These are phyloP conservation scores for Microctenopoma lineatum DNA, from an alignment of 2,797 vertebrate genomes.

Conservation along the genomic window DNA sequence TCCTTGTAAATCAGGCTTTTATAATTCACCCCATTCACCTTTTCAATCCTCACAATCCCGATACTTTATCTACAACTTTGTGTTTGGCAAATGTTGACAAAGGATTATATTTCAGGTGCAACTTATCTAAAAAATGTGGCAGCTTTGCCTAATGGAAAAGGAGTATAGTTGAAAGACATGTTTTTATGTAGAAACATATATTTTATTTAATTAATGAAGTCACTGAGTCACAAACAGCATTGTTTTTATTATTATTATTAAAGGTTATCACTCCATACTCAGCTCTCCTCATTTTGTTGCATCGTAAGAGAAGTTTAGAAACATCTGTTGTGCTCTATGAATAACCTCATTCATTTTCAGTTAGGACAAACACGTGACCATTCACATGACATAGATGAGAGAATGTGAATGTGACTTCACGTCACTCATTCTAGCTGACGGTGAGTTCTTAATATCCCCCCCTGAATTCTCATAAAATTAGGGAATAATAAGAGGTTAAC, in stretches of 20 bases:
- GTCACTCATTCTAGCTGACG: conserved; percentile 1
- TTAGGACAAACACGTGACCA: conserved; percentile 1
- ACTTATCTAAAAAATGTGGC: conserved; percentile 21
- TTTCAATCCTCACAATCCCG: background rate
- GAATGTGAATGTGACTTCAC: background rate
- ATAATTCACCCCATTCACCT: background rate
- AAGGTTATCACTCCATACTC: background rate
- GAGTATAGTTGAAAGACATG: too few relatives aligned
- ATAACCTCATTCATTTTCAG: conserved; percentile 1
- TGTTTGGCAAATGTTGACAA: conserved; percentile 11
- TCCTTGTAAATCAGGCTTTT: conserved; percentile 18
- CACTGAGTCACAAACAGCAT: too few relatives aligned
- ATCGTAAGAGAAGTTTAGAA: background rate
- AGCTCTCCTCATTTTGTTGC: background rate
- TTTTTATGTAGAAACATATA: too few relatives aligned
- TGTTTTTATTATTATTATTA: too few relatives aligned
- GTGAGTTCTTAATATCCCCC: conserved; percentile 3
- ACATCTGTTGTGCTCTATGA: conserved; percentile 1
- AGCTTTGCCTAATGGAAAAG: background rate
- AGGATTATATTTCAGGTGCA: background rate
- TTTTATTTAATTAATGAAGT: too few relatives aligned
- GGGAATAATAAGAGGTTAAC: background rate
- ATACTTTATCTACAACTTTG: conserved; percentile 7
- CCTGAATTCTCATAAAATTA: conserved; percentile 5
- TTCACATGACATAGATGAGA: conserved; percentile 9